Evolutionary conservation across 2,797 vertebrate genomes (phyloP), one percentile per base, ranked within the genome.

Genomic region (Syngnathus rostellatus): DNA sequence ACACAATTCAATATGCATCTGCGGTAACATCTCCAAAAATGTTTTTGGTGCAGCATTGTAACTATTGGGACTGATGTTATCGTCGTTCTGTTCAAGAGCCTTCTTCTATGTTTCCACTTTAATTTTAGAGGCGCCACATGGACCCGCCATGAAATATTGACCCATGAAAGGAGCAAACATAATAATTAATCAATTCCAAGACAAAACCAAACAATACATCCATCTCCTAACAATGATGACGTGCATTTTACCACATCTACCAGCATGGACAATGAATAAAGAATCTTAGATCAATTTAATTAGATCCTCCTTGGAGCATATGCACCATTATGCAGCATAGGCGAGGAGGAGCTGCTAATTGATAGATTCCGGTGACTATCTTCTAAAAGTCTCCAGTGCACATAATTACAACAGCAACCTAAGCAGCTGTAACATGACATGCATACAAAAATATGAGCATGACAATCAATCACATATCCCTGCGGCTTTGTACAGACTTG

Each of bases 391-490:
- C 60, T 25, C 11, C 6, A 12, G 40, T 19, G 62, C 9, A 14
- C 41, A 67, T 31, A 64, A 50, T 50, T 39, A 51, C 48, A 53
- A 39, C 16, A 55, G 72, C 38, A 25, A 38, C 10, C 41, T 1
- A 38, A 67, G 41, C 1, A 5, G 41, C 21, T 71, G 60, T 61
- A 25, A 66, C 8, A 16, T 23, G 25, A 65, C 38, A 54, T 66
- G 53, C 39, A 69, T 51, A 43, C 41, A 9, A 6, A 31, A 39
- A 62, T 62, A 9, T 61, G 54, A 59, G 57, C 54, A 62, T 31
- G 37, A 31, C 38, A 62, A 74, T 75, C 68, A 43, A 53, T 71
- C 53, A 59, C 31, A 55, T 40, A 40, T 60, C 43, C 63, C 65
- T 31, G 64, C 64, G 46, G 54, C 69, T 72, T 31, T 53, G 5